Base-by-base conservation (phyloP, 2,888 invertebrate species). In the Drosophila phalerata region DNA sequence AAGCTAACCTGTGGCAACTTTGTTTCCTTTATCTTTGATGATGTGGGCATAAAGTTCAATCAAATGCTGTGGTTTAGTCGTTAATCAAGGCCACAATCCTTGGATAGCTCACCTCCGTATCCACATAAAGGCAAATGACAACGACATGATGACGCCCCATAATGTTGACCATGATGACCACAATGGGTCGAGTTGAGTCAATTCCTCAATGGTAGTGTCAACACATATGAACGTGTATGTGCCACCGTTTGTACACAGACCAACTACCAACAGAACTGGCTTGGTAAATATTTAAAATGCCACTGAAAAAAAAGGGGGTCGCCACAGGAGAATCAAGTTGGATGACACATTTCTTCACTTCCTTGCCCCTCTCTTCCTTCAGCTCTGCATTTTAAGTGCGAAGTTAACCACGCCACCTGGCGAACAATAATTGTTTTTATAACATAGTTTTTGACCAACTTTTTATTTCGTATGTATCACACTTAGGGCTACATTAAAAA, bases 221-320 rank as follows among this genome's bases (percentile, higher is more conserved):
- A 77, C 77, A 73, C 64, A 56, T 58, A 15, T 37, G 22, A n/a
- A 8, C 3, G 43, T 32, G 13, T 15, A 19, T 58, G 49, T 19
- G 37, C 19, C 60, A 51, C 42, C 34, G 22, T 42, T 19, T 30
- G 49, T 10, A n/a, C 22, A 38, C 49, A 19, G n/a, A 34, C n/a
- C 53, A 47, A 32, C 45, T 28, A 10, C 10, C 53, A 38, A 32
- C 40, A 55, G 34, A 37, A 15, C 19, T 45, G 49, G 43, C 52
- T 65, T 85, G 61, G 42, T 88, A 77, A 84, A 84, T 88, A 84
- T 88, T 88, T 84, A 77, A 88, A 88, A 73, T 66, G 63, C 70
- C 71, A 68, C 61, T 67, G 45, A 55, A 70, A 52, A 22, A 70
- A 52, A 22, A 19, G 63, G 45, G 42, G 30, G 30, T n/a, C 3